Conservation (phyloP, 1,140 invertebrate genomes). For the Drosophila sp. region DNA sequence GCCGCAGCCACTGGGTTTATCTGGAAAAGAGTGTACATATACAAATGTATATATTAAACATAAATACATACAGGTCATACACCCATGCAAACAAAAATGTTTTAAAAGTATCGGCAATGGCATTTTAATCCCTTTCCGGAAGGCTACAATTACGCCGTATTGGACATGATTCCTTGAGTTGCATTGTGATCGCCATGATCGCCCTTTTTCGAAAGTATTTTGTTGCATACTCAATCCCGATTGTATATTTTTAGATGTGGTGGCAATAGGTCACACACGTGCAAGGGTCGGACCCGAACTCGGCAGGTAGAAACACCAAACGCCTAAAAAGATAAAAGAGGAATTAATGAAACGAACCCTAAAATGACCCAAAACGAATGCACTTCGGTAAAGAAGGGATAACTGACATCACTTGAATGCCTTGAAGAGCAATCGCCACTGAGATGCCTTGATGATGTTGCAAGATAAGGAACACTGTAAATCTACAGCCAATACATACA, state of each 20-base stretch:
- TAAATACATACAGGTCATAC: neutral
- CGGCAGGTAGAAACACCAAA: slow-evolving; percentile 61
- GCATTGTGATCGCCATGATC: slow-evolving; percentile 43
- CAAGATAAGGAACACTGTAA: slow-evolving; percentile 50
- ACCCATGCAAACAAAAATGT: neutral
- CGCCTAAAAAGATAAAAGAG: slow-evolving; percentile 69
- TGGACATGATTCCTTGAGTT: slow-evolving; percentile 52
- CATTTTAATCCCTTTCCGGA: slow-evolving; percentile 75
- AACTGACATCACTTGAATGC: slow-evolving; percentile 54
- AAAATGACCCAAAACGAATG: slow-evolving; percentile 77
- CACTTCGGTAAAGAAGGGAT: slow-evolving; percentile 53
- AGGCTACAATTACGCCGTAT: slow-evolving; percentile 70
- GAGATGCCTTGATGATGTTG: slow-evolving; percentile 55
- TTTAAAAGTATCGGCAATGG: slow-evolving; percentile 39
- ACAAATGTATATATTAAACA: neutral
- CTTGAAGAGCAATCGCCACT: slow-evolving; percentile 41
- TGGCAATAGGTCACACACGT: slow-evolving; percentile 68
- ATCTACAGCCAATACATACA: slow-evolving; percentile 6
- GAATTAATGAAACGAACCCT: slow-evolving; percentile 71
- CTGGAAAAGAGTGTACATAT: neutral
- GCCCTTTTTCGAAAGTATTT: slow-evolving; percentile 41
- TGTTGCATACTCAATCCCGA: slow-evolving; percentile 31
- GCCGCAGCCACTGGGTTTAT: neutral
- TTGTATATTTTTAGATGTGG: slow-evolving; percentile 68
- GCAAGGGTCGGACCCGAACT: slow-evolving; percentile 63